A percentile compares a stretch with the other conserved stretches of the same genome.
Conservation (phyloP, 2,888 invertebrate species). For the Acheta domesticus region DNA sequence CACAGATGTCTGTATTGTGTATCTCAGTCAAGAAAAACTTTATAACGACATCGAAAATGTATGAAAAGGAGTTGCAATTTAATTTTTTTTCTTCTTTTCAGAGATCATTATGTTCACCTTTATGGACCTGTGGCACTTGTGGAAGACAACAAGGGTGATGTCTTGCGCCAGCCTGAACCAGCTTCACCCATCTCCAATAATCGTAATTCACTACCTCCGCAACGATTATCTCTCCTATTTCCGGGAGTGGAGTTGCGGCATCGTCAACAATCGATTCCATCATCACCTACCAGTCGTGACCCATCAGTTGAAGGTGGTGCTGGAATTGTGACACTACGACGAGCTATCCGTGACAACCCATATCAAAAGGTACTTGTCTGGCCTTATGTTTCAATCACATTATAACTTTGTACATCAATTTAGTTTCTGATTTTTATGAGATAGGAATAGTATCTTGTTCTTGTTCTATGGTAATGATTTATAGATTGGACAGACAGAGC, state of each 20-base stretch:
- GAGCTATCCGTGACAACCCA: slow-evolving; percentile 36
- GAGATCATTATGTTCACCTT: slow-evolving; percentile 39
- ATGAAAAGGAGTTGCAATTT: no score
- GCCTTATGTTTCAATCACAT: no score
- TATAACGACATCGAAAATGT: no score
- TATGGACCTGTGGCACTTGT: slow-evolving; percentile 39
- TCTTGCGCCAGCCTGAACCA: slow-evolving; percentile 18
- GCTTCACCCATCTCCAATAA: neutral
- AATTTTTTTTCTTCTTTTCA: neutral
- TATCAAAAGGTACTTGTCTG: slow-evolving; percentile 34
- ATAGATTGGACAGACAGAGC: no score
- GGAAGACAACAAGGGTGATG: slow-evolving; percentile 35
- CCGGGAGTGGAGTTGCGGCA: slow-evolving; percentile 37
- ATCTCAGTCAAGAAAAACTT: no score
- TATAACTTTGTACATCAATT: no score
- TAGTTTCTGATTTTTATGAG: no score
- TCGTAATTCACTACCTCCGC: slow-evolving; percentile 1
- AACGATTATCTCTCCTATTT: slow-evolving; percentile 30
- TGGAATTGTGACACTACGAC: slow-evolving; percentile 30
- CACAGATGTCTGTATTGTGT: no score
- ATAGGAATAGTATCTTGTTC: no score
- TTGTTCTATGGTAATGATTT: no score
- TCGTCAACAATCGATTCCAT: slow-evolving; percentile 21
- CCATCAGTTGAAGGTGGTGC: neutral
- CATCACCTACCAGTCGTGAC: slow-evolving; percentile 12